These are phyloP conservation scores for Poeciliopsis gracilis DNA, from an alignment of 2,797 vertebrate genomes.

Conservation along the genomic window DNA sequence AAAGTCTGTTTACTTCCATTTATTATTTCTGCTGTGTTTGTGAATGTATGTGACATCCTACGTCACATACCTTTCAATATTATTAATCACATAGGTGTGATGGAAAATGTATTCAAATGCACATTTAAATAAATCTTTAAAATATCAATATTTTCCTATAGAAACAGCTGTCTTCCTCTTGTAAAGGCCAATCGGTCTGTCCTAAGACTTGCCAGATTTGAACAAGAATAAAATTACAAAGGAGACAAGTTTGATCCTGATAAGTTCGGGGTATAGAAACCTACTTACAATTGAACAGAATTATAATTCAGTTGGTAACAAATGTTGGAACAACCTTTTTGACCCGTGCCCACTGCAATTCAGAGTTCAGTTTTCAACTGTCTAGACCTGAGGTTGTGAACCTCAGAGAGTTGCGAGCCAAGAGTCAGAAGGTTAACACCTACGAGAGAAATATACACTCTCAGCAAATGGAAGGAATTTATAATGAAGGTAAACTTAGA, in stretches of 20 bases:
- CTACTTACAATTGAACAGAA: slow-evolving; percentile 37
- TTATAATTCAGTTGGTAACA: slow-evolving; percentile 49
- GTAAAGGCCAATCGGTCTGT: not conserved
- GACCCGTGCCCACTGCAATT: slow-evolving; percentile 44
- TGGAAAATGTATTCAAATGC: not conserved
- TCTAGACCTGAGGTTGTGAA: slow-evolving; percentile 50
- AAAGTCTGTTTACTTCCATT: slow-evolving; percentile 30
- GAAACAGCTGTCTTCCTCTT: not conserved
- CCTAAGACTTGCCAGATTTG: slow-evolving; percentile 6
- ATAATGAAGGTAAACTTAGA: slow-evolving; percentile 23
- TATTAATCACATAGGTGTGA: not conserved
- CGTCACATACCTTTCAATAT: not conserved
- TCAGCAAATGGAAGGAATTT: slow-evolving; percentile 44
- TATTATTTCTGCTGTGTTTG: slow-evolving; percentile 13
- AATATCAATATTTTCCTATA: not conserved
- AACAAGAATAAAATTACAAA: not conserved
- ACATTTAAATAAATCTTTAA: not conserved
- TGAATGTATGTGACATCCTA: not conserved
- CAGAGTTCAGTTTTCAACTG: slow-evolving; percentile 48
- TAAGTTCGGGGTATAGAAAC: not conserved
- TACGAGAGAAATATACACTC: slow-evolving; percentile 23
- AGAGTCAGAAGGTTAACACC: slow-evolving; percentile 49
- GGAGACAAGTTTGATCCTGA: not conserved
- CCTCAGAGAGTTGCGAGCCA: slow-evolving; percentile 30
- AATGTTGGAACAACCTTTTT: slow-evolving; percentile 46